Conservation (phyloP, 2,113 vertebrate species). For the Calcarius ornatus region DNA sequence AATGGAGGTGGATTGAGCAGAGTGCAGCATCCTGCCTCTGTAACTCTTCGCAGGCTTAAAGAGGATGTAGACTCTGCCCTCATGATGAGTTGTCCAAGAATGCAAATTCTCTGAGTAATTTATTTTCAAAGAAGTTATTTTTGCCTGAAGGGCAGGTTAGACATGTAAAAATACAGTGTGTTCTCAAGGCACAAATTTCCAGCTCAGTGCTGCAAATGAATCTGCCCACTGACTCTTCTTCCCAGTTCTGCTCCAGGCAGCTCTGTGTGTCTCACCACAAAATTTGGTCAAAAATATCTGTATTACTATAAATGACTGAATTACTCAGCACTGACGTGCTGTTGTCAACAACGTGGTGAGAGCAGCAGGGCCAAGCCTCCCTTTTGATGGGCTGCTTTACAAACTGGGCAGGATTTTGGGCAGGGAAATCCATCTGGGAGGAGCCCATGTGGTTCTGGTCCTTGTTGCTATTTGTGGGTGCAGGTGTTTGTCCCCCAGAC, state of each 20-base stretch:
- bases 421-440: not conserved
- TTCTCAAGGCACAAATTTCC: not conserved
- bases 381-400: not conserved
- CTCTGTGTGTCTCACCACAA: not conserved
- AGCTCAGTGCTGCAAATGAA: not conserved
- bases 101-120: not conserved
- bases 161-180: not conserved
- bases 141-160: not conserved
- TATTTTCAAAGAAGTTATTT: conserved; percentile 9
- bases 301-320: not conserved
- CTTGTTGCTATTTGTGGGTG: not conserved
- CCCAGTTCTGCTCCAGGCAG: not conserved
- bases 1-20: not conserved
- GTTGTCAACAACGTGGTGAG: not conserved
- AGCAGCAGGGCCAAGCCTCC: not conserved
- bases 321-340: not conserved
- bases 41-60: not conserved
- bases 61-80: not conserved
- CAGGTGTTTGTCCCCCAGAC: not conserved
- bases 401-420: not conserved
- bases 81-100: not conserved
- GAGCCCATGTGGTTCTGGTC: not conserved
- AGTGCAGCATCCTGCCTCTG: not conserved
- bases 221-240: not conserved
- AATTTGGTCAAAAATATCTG: not conserved